Evolutionary conservation across 2,888 invertebrate genomes (phyloP).

Genomic region (Phaedon cochleariae): DNA sequence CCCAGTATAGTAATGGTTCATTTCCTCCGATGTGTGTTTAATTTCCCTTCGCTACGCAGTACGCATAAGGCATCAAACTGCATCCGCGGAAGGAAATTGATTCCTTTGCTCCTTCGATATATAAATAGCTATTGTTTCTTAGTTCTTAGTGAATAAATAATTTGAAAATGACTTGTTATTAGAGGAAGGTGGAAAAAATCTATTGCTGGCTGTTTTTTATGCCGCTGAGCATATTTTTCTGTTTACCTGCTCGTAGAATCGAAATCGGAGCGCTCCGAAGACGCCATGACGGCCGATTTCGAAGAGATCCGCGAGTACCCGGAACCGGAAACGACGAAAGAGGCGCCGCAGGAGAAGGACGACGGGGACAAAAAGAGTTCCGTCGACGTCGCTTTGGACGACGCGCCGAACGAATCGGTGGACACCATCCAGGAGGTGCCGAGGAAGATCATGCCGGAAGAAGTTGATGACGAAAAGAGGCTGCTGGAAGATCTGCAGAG

Average conservation of each 20-base stretch:
- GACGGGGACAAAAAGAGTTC: conserved; percentile 20
- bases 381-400: neutral
- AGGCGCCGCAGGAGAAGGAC: conserved; percentile 9
- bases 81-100: too few species aligned
- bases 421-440: conserved; percentile 44
- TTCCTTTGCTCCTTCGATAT: too few species aligned
- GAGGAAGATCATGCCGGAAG: conserved; percentile 33
- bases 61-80: too few species aligned
- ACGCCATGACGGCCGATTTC: conserved; percentile 20
- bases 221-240: too few species aligned
- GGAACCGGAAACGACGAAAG: conserved; percentile 30
- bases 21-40: too few species aligned
- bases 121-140: too few species aligned
- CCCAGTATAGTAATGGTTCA: too few species aligned
- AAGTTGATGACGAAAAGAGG: conserved; percentile 37
- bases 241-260: neutral
- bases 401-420: conserved; percentile 35
- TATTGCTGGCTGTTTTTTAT: too few species aligned
- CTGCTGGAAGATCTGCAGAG: conserved; percentile 46
- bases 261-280: conserved; percentile 6
- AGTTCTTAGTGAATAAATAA: too few species aligned
- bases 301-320: conserved; percentile 30
- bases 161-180: too few species aligned
- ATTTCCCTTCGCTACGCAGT: too few species aligned
- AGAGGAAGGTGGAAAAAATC: too few species aligned